Evolutionary conservation across 1,140 invertebrate genomes (phyloP), one percentile per base, ranked within the genome.

Genomic region (Maniola jurtina): DNA sequence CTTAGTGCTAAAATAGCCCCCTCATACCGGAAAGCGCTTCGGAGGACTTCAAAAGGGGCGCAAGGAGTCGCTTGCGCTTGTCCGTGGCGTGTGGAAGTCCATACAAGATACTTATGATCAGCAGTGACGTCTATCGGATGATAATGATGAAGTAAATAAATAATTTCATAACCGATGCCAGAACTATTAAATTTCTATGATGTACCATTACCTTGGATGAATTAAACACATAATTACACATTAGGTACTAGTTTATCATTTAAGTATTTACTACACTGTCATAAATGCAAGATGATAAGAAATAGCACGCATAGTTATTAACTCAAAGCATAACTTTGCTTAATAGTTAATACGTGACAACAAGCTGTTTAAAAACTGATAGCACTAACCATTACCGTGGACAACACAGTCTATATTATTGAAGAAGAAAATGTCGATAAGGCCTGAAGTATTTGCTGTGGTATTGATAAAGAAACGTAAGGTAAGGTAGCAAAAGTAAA

Each of bases 321-420:
- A 45, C 16, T 60, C 57, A 42, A 54, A 63, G 42, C 54, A 68
- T 47, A 52, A 61, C 40, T 52, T 63, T 63, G 13, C 47, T 16
- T 14, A 40, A 59, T 68, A 35, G 34, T 16, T 25, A 40, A 59
- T 40, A 62, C 66, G 66, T 68, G 66, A 68, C 66, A 50, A 42
- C 38, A 34, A 8, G 10, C 38, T n/a, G 54, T 34, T 62, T 63
- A 34, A 45, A 50, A 63, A 59, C 10, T 54, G 61, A 68, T 68
- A 68, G 54, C 36, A 25, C 15, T 38, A 47, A 68, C 66, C 66
- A 68, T 68, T 61, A 68, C 66, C 66, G 61, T 52, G 58, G 66
- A 59, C 66, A 68, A 68, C 56, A 68, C 55, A 11, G 38, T 35
- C 61, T 63, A 58, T 45, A 68, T 68, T 45, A 68, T 68, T 68